These are phyloP conservation scores for Adrianichthys oophorus DNA, from an alignment of 2,797 vertebrate genomes.

Conservation along the genomic window DNA sequence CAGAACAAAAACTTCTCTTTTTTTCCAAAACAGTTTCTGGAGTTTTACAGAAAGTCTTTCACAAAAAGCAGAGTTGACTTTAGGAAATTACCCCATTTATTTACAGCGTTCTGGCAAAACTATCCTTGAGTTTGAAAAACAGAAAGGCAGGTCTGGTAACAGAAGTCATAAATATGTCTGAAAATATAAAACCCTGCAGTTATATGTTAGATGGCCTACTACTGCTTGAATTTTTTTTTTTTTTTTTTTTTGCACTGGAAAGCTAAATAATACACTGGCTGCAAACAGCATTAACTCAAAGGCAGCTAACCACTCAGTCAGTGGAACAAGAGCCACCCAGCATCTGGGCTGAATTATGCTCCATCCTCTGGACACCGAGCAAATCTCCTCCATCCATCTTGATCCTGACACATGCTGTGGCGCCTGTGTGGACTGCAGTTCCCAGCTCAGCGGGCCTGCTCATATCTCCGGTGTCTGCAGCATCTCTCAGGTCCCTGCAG, in stretches of 20 bases:
- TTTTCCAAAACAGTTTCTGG: not conserved
- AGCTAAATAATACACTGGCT: constrained; percentile 18
- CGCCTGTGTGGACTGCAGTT: constrained; percentile 9
- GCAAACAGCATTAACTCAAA: constrained; percentile 8
- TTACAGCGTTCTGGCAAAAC: not conserved
- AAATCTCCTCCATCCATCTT: constrained; percentile 63
- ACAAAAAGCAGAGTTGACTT: not conserved
- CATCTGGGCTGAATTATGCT: constrained; percentile 63
- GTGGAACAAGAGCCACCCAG: constrained; percentile 27
- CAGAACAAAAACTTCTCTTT: too few species aligned
- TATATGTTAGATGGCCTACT: constrained; percentile 6
- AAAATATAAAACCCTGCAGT: constrained; percentile 15
- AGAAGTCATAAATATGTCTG: constrained; percentile 8
- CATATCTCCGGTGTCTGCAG: constrained; percentile 29
- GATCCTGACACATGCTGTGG: constrained; percentile 22
- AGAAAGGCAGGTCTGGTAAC: not conserved
- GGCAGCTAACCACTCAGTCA: constrained; percentile 41
- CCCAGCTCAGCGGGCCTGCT: constrained; percentile 11
- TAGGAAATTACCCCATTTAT: constrained; percentile 3
- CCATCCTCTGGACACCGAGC: constrained; percentile 21
- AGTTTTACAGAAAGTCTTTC: not conserved
- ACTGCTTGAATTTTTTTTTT: constrained; percentile 14
- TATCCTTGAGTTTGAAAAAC: not conserved
- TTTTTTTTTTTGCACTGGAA: constrained; percentile 2
- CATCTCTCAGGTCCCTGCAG: constrained; percentile 32